Base-by-base conservation (phyloP, 2,113 vertebrate genomes). In the Grallaria varia region DNA sequence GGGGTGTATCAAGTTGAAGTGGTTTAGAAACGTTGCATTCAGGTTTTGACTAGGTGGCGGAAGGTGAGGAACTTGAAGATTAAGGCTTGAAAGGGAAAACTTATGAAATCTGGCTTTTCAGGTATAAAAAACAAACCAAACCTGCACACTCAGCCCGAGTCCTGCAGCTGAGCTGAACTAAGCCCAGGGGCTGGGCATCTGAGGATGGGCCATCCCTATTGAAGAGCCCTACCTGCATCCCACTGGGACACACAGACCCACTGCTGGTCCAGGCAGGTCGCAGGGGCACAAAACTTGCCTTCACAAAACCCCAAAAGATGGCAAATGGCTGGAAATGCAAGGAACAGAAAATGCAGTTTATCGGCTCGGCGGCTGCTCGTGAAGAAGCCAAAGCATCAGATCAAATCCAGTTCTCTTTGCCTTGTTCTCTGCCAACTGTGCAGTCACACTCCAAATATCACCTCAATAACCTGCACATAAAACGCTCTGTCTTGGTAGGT, bases 1-100 rank as follows among this genome's bases (percentile, higher is more conserved):
- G 47, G 78, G 67, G 75, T 56, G 87, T 63, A 95, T 94, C 95
- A 63, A 44, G 45, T 56, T 71, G 93, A 91, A 83, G 89, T 39
- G 81, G 87, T 62, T 95, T 35, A 71, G 81, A 83, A 94, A 88
- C 15, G 64, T 75, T 18, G 91, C 84, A 83, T 82, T 87, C 56
- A 39, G 64, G 50, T 62, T 45, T 68, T 62, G 87, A 79, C 94
- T 63, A 87, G 71, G 77, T 14, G 69, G 47, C 75, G 89, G 76
- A 73, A 87, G 87, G 81, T 3, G 81, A 85, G 77, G 84, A 89
- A 77, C 71, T 94, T 52, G 12, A 63, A 85, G 82, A 93, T 82
- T 49, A 89, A 69, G 63, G 73, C 60, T 66, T 81, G 94, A 89
- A 95, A 94, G 52, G 87, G 21, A 64, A 85, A 96, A 72, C 58